These are phyloP conservation scores for Papilio glaucus DNA, from an alignment of 1,140 invertebrate species.

Conservation along the genomic window DNA sequence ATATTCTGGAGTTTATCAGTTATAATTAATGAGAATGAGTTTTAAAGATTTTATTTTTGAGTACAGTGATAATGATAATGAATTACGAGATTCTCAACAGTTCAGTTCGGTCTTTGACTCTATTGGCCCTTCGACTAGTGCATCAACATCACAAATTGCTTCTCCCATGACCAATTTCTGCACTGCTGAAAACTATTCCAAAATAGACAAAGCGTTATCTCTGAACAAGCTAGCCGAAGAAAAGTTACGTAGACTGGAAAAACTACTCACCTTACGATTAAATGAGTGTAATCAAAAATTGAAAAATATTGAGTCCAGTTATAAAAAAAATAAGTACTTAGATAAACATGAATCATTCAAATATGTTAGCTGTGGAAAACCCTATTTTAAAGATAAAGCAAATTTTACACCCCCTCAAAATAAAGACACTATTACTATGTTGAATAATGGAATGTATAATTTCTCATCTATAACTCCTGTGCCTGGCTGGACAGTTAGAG, in stretches of 20 bases:
- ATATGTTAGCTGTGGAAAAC: conserved; percentile 65
- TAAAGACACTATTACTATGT: conserved; percentile 64
- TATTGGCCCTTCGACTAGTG: conserved; percentile 46
- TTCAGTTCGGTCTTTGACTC: conserved; percentile 53
- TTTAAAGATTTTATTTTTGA: conserved; percentile 45
- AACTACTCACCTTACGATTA: conserved; percentile 52
- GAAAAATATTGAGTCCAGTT: conserved; percentile 43
- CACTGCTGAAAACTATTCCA: conserved; percentile 43
- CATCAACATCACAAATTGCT: conserved; percentile 39
- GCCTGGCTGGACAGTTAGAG: conserved; percentile 69
- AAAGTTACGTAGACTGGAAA: conserved; percentile 63
- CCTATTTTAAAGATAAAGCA: conserved; percentile 70
- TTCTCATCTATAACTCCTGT: conserved; percentile 58
- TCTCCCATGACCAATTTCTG: conserved; percentile 25
- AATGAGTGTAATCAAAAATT: conserved; percentile 58
- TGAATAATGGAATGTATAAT: conserved; percentile 66
- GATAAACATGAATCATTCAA: conserved; percentile 55
- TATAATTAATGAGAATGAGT: conserved; percentile 41
- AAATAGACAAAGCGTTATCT: conserved; percentile 58
- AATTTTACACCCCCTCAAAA: conserved; percentile 68
- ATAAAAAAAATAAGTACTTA: conserved; percentile 25
- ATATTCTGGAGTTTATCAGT: not conserved
- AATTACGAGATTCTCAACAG: conserved; percentile 57
- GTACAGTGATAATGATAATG: conserved; percentile 54
- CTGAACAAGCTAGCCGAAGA: conserved; percentile 66